A percentile compares a stretch with the other conserved stretches of the same genome.
Conservation (phyloP, 2,888 invertebrate species). For the Pterobdella sp. region DNA sequence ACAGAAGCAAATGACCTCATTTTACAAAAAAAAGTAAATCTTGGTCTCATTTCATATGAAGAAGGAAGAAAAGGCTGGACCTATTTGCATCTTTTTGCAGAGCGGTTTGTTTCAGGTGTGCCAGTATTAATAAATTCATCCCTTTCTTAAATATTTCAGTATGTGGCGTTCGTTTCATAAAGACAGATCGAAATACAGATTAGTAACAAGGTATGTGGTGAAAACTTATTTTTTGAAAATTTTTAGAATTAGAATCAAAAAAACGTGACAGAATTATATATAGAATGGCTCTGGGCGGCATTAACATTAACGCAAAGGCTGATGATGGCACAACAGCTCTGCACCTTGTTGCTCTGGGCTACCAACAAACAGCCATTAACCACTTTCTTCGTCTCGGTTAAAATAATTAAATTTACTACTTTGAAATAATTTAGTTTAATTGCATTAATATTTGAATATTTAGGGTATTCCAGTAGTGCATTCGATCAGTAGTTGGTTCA, state of each 20-base stretch:
- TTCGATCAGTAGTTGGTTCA: too few relatives aligned
- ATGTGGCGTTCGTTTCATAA: too few relatives aligned
- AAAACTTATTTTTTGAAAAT: too few relatives aligned
- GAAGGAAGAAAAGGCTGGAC: slow-evolving; percentile 37
- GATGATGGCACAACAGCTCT: slow-evolving; percentile 34
- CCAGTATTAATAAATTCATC: too few relatives aligned
- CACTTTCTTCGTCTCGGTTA: slow-evolving; percentile 41
- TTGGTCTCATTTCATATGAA: slow-evolving; percentile 34
- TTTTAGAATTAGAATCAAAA: too few relatives aligned
- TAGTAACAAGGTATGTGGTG: too few relatives aligned
- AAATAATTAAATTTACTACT: background rate
- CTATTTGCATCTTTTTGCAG: slow-evolving; percentile 39
- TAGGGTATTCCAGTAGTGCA: too few relatives aligned
- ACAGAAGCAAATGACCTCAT: slow-evolving; percentile 37
- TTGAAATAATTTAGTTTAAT: too few relatives aligned
- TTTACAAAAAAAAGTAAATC: slow-evolving; percentile 34
- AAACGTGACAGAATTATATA: slow-evolving; percentile 37
- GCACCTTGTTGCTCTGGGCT: slow-evolving; percentile 18
- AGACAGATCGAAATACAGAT: too few relatives aligned
- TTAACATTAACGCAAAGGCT: slow-evolving; percentile 40
- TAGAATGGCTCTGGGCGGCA: slow-evolving; percentile 40
- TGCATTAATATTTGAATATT: too few relatives aligned
- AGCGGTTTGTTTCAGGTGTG: slow-evolving; percentile 32
- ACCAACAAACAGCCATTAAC: slow-evolving; percentile 39
- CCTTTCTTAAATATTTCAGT: too few relatives aligned